These are phyloP conservation scores for Nylanderia fulva DNA, from an alignment of 1,140 invertebrate genomes.

Conservation along the genomic window DNA sequence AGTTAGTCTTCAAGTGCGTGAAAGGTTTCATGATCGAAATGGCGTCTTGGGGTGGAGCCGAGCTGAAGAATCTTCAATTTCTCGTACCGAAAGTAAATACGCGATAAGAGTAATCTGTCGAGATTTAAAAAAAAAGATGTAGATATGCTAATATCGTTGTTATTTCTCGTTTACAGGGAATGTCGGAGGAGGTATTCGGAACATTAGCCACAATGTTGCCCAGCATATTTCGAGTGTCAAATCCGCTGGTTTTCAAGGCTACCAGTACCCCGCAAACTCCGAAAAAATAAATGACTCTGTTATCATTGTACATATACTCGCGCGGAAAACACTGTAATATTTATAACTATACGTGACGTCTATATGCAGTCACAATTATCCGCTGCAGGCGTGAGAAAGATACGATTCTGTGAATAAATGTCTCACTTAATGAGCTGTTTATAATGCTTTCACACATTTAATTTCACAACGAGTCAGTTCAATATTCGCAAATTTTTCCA, in stretches of 20 bases:
- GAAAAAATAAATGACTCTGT: conserved; percentile 80
- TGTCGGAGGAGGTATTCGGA: conserved; percentile 94
- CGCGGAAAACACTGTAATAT: conserved; percentile 55
- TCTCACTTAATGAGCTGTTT: conserved; percentile 64
- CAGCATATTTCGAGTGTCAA: conserved; percentile 95
- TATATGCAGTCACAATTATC: conserved; percentile 31
- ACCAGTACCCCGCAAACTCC: conserved; percentile 83
- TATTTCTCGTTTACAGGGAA: conserved; percentile 89
- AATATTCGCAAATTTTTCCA: conserved; percentile 8
- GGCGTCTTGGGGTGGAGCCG: conserved; percentile 95
- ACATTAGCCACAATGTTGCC: conserved; percentile 95
- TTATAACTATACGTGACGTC: conserved; percentile 64
- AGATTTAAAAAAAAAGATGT: conserved; percentile 15
- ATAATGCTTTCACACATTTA: conserved; percentile 56
- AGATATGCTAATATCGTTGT: not conserved
- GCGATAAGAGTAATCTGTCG: conserved; percentile 15
- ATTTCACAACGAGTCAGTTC: conserved; percentile 6
- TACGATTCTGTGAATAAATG: conserved; percentile 68
- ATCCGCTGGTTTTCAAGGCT: conserved; percentile 91
- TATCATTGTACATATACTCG: conserved; percentile 28
- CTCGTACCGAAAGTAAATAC: conserved; percentile 90
- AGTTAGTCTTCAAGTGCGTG: conserved; percentile 98
- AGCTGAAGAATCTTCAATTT: conserved; percentile 95
- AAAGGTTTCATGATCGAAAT: conserved; percentile 99
- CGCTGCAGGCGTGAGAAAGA: conserved; percentile 36